Base-by-base conservation (phyloP, 2,888 invertebrate species). In the Ellobium chinense region DNA sequence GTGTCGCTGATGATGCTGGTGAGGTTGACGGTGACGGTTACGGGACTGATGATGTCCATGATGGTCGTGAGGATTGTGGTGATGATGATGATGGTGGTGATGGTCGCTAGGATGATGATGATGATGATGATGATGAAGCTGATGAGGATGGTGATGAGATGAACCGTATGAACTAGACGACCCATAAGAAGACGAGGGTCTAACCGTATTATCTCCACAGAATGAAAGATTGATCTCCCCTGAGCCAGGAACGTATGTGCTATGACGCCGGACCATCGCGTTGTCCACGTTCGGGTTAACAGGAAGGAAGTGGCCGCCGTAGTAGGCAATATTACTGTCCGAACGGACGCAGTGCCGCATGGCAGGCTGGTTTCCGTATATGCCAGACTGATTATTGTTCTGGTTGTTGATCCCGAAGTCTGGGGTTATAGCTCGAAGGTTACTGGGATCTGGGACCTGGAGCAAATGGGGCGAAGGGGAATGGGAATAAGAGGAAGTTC, bases 281-380 rank as follows among this genome's bases (percentile, higher is more conserved):
- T 60, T 77, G 37, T 70, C 78, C 24, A 63, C 63, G n/a, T 34
- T 24, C 2, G 62, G 18, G 12, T 18, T 27, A 31, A 18, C 31
- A 0, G 68, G 74, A n/a, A 62, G 54, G 36, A 18, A 56, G 9
- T 54, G 36, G 18, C 46, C 58, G 4, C 37, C 21, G 29, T 56
- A 68, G 24, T 80, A 80, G 4, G 80, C 65, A 14, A 80, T 70
- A 29, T 80, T 80, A 14, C 74, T 80, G 24, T 80, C 80, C 0
- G 80, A 80, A 24, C 39, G 74, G 31, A 78, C 78, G 37, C 54
- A 72, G 24, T 72, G 78, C 21, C 78, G 78, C 37, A 72, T 65
- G 31, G 65, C 2, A 4, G 69, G 66, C 24, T 69, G 78, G 1
- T 18, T n/a, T 31, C 62, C 78, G 27, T 18, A 9, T 1, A 39